Conservation (phyloP, 2,888 invertebrate genomes). For the Pristionchus maxplancki region DNA sequence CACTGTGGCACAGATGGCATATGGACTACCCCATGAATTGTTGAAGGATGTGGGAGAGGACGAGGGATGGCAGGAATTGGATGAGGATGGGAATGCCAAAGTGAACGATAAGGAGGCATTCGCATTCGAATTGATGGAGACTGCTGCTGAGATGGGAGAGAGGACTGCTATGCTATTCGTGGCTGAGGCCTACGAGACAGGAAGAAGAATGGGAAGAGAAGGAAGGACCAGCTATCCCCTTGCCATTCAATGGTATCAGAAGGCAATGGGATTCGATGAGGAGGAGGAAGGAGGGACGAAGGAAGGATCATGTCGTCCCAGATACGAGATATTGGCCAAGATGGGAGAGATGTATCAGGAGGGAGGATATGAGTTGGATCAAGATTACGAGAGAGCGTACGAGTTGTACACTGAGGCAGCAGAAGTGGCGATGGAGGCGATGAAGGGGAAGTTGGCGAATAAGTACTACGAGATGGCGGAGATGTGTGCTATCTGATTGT, state of each 20-base stretch:
- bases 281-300: conserved; percentile 67
- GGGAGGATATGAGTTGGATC: conserved; percentile 79
- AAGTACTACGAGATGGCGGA: conserved; percentile 77
- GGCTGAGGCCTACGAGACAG: conserved; percentile 81
- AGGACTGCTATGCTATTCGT: conserved; percentile 80
- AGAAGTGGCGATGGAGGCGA: conserved; percentile 81
- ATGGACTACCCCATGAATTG: conserved; percentile 80
- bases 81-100: conserved; percentile 70
- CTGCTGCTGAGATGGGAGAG: conserved; percentile 81
- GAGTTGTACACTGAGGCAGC: conserved; percentile 81
- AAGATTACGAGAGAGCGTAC: conserved; percentile 79
- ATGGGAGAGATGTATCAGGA: conserved; percentile 80
- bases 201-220: conserved; percentile 68
- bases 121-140: conserved; percentile 77
- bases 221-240: conserved; percentile 59
- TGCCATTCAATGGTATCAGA: conserved; percentile 67
- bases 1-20: conserved; percentile 80
- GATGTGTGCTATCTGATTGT: conserved; percentile 60
- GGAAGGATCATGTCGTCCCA: conserved; percentile 56
- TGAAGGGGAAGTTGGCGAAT: conserved; percentile 81
- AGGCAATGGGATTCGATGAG: conserved; percentile 69
- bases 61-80: conserved; percentile 68
- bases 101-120: conserved; percentile 73
- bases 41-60: conserved; percentile 79
- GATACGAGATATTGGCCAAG: conserved; percentile 79